Evolutionary conservation across 2,888 invertebrate genomes (phyloP).

Genomic region (Ceraclea dissimilis): DNA sequence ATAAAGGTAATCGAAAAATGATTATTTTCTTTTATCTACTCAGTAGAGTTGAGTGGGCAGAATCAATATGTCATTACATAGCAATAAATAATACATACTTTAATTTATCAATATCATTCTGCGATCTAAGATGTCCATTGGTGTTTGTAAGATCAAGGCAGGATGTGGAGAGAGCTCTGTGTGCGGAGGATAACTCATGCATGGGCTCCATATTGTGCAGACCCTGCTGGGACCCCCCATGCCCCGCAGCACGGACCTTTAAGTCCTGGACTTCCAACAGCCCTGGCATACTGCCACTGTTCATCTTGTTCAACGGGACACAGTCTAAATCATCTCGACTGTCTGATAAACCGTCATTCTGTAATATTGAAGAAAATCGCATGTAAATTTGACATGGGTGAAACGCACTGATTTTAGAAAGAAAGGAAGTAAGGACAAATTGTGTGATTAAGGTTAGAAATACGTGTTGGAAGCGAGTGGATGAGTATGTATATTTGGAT

Average conservation of each 20-base stretch:
- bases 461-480: too few relatives aligned
- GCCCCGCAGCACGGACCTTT: conserved; percentile 1
- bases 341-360: conserved; percentile 29
- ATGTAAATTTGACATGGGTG: too few relatives aligned
- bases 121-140: conserved; percentile 28
- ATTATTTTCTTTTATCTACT: not conserved
- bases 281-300: conserved; percentile 32
- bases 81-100: conserved; percentile 26
- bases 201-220: conserved; percentile 10
- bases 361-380: too few relatives aligned
- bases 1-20: too few relatives aligned
- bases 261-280: conserved; percentile 20
- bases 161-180: conserved; percentile 58
- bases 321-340: conserved; percentile 33
- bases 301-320: conserved; percentile 29
- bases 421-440: too few relatives aligned
- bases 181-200: conserved; percentile 39
- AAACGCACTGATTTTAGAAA: not conserved
- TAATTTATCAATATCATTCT: conserved; percentile 31
- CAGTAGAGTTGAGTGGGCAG: too few relatives aligned
- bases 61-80: too few relatives aligned
- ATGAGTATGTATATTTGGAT: too few relatives aligned
- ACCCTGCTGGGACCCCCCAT: conserved; percentile 24
- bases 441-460: too few relatives aligned
- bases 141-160: conserved; percentile 53